Base-by-base conservation (phyloP, 2,797 vertebrate species). In the Acropternis orthonyx region DNA sequence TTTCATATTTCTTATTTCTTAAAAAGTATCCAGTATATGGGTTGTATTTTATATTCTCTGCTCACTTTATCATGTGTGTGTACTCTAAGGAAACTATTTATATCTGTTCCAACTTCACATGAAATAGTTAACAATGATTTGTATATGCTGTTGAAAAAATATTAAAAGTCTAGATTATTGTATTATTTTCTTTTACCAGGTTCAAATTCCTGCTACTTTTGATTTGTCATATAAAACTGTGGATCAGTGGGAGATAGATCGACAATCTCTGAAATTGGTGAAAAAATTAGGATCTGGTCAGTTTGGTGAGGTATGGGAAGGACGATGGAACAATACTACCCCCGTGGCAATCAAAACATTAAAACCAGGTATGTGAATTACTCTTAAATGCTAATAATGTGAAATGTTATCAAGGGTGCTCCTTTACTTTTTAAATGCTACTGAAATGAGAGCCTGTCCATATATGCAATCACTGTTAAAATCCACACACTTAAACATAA, bases 241-340 rank as follows among this genome's bases (percentile, higher is more conserved):
- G 46, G 99, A 99, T 97, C 98, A 99, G 3, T 99, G 99, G 99
- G 99, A 99, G 96, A 99, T 99, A 65, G 96, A 98, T 32, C 98
- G 99, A 55, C 97, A 46, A 9, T 99, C 99, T 63, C 88, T 99
- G 80, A 97, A 97, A 71, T 89, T 99, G 20, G 56, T 98, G 83
- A 98, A 76, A 95, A 98, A 98, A 94, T 96, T 99, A 75, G 99
- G 99, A 48, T 98, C 98, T 0, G 99, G 99, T 20, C 99, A 99
- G 97, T 99, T 99, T 96, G 99, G 99, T 26, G 99, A 99, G 78
- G 99, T 99, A 6, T 99, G 97, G 93, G 98, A 99, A 98, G 99
- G 99, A 37, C 55, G 98, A 21, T 99, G 99, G 99, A 99, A 99
- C 80, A 97, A 98, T 26, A 99, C 98, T 28, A 99, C 98, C 4